Conservation (phyloP, 2,888 invertebrate genomes). For the Chymomyza procnemis region DNA sequence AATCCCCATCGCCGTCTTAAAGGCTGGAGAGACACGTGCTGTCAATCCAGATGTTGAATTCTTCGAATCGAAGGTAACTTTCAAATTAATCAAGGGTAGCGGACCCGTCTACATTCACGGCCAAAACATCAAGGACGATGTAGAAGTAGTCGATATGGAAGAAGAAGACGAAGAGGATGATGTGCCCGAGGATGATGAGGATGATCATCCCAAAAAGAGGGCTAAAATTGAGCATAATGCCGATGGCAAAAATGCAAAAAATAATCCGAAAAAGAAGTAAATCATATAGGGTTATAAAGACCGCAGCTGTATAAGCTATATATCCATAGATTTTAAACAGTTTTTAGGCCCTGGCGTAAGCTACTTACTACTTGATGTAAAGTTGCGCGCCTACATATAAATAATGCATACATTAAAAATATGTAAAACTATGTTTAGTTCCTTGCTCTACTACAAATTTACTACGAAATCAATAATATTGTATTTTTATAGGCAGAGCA, state of each 20-base stretch:
- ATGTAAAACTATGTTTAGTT: conserved; percentile 59
- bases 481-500: background rate
- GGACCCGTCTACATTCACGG: conserved; percentile 92
- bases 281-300: conserved; percentile 21
- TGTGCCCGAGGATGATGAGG: conserved; percentile 82
- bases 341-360: conserved; percentile 50
- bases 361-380: background rate
- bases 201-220: conserved; percentile 89
- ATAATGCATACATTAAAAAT: conserved; percentile 21
- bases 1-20: conserved; percentile 90
- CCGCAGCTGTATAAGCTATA: conserved; percentile 44
- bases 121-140: conserved; percentile 89
- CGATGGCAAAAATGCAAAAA: conserved; percentile 86
- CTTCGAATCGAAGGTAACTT: conserved; percentile 91
- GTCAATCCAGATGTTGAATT: conserved; percentile 90
- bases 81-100: conserved; percentile 86
- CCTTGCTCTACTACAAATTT: conserved; percentile 32
- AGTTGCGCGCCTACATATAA: conserved; percentile 12
- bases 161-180: conserved; percentile 88
- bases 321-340: conserved; percentile 58
- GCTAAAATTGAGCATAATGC: conserved; percentile 86
- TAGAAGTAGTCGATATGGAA: conserved; percentile 89
- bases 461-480: background rate
- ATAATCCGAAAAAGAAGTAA: conserved; percentile 80
- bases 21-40: conserved; percentile 87